phyloP scores from a whole-genome alignment of 2,888 invertebrate species.

The Cantharis lateralis region DNA sequence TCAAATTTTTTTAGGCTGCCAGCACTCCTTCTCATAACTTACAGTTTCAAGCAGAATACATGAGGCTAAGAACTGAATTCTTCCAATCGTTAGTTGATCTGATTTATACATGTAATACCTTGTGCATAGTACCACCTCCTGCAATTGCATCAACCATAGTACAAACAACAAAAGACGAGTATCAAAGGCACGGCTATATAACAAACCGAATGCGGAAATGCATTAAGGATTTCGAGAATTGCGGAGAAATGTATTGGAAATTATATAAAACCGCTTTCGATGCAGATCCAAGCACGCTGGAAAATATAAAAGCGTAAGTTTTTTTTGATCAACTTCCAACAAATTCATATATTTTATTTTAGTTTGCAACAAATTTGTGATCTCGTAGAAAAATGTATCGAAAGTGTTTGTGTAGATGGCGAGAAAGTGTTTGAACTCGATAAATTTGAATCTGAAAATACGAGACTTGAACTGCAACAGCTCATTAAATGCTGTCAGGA shows the following conservation, averaged over 20 bases:
- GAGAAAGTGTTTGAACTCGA: slow-evolving; percentile 47
- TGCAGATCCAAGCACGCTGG: slow-evolving; percentile 78
- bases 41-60: slow-evolving; percentile 77
- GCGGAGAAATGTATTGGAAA: slow-evolving; percentile 75
- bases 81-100: slow-evolving; percentile 70
- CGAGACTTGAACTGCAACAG: slow-evolving; percentile 56
- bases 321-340: neutral
- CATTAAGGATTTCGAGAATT: slow-evolving; percentile 70
- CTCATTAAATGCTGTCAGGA: slow-evolving; percentile 55
- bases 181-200: slow-evolving; percentile 78
- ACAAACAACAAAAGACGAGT: slow-evolving; percentile 75
- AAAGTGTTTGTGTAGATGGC: slow-evolving; percentile 66
- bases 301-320: slow-evolving; percentile 70
- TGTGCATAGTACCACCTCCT: slow-evolving; percentile 90
- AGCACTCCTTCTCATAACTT: slow-evolving; percentile 67
- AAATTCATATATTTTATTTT: slow-evolving; percentile 28
- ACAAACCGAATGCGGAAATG: slow-evolving; percentile 79
- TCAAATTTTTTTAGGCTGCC: slow-evolving; percentile 62
- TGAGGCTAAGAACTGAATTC: slow-evolving; percentile 75
- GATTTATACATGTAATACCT: slow-evolving; percentile 71
- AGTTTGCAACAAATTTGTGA: slow-evolving; percentile 82
- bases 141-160: slow-evolving; percentile 87
- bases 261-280: slow-evolving; percentile 85
- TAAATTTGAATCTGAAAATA: slow-evolving; percentile 52
- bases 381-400: slow-evolving; percentile 75